phyloP scores from a whole-genome alignment of 2,888 invertebrate genomes.

The Steromphala cineraria region DNA sequence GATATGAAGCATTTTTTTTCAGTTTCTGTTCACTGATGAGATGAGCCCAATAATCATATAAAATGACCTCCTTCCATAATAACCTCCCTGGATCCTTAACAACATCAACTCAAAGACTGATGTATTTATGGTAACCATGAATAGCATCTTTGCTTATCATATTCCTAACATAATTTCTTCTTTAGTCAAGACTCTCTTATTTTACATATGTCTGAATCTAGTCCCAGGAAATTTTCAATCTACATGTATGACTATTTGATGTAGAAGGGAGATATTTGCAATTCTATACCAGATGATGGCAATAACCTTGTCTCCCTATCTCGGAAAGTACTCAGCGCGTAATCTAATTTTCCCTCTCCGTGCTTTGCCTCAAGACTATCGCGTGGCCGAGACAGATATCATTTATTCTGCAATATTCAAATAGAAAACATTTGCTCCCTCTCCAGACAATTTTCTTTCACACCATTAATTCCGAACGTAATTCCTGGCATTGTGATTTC shows the following conservation, averaged over 20 bases:
- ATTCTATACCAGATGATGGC: not conserved
- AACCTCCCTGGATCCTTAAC: too few relatives aligned
- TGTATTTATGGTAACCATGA: too few relatives aligned
- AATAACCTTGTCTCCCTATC: conserved; percentile 6
- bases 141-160: too few relatives aligned
- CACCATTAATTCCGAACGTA: conserved; percentile 9
- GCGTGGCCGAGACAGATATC: conserved; percentile 11
- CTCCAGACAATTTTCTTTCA: conserved; percentile 14
- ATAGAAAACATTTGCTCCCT: conserved; percentile 19
- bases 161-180: too few relatives aligned
- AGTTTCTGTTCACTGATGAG: too few relatives aligned
- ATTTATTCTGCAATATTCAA: conserved; percentile 21
- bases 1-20: too few relatives aligned
- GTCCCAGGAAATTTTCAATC: not conserved
- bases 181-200: too few relatives aligned
- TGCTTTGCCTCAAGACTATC: not conserved
- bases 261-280: conserved; percentile 1
- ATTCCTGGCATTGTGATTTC: conserved; percentile 10
- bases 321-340: not conserved
- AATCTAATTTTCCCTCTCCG: conserved; percentile 2
- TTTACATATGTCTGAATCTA: too few relatives aligned
- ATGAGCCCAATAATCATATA: too few relatives aligned
- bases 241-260: conserved; percentile 13
- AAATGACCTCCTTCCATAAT: too few relatives aligned
- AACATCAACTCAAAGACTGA: too few relatives aligned